A percentile compares a stretch with the other conserved stretches of the same genome.
Evolutionary conservation across 2,113 vertebrate species (phyloP).

Genomic region (Egretta garzetta): DNA sequence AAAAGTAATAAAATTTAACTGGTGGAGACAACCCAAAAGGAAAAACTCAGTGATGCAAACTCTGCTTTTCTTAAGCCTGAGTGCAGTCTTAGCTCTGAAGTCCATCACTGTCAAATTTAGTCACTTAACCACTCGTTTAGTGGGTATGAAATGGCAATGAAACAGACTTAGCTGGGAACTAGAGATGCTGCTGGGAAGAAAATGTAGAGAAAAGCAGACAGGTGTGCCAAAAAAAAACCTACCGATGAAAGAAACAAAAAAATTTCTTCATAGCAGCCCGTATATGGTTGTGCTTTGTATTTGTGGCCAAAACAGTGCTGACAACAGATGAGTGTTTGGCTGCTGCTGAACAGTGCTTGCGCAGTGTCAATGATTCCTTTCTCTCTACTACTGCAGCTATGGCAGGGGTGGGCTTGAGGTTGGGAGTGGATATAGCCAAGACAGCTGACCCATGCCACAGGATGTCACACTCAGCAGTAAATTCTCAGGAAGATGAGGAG

Average conservation of each 20-base stretch:
- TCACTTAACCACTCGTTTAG: background rate
- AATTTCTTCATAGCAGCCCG: background rate
- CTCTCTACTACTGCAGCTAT: background rate
- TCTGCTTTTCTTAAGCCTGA: constrained; percentile 28
- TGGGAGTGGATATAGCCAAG: background rate
- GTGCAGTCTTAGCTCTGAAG: background rate
- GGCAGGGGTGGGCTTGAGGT: background rate
- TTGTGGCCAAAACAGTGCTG: background rate
- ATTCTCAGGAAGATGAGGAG: background rate
- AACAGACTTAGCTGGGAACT: background rate
- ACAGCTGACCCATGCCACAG: background rate
- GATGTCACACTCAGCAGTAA: background rate
- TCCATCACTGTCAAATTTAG: constrained; percentile 36
- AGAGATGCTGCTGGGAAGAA: background rate
- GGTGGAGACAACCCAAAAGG: constrained; percentile 7
- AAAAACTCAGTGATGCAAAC: background rate
- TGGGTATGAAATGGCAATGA: background rate
- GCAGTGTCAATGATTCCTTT: background rate
- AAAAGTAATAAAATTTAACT: constrained; percentile 21
- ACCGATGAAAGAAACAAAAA: background rate
- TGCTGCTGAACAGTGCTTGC: background rate
- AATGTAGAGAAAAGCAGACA: background rate
- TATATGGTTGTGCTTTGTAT: background rate
- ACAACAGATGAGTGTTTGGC: background rate
- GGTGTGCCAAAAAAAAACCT: background rate